Base-by-base conservation (phyloP, 2,113 vertebrate species). In the Bufo bufo region DNA sequence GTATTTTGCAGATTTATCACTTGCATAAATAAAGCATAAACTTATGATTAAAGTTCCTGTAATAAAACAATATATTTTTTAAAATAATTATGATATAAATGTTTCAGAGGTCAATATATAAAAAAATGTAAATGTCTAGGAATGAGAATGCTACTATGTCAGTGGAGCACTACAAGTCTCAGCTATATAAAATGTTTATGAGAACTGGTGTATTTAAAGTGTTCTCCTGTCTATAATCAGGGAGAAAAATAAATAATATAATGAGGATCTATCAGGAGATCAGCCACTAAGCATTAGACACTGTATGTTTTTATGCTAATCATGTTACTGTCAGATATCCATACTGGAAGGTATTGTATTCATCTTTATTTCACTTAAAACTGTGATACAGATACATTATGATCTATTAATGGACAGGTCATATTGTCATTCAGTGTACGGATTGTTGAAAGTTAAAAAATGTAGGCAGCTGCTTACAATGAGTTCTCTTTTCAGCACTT, bases 401-500 rank as follows among this genome's bases (percentile, higher is more conserved):
- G 20, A 49, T 49, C 77, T 56, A 52, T 75, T 14, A 74, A 54
- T 66, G n/a, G 49, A 54, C 49, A 81, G 89, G 0, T 69, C 58
- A 11, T 5, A 2, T 65, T 50, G 17, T 52, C 83, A 59, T 87
- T 89, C 87, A 52, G 82, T 8, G 8, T n/a, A 14, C 59, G 75
- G 77, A 12, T 0, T 45, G 2, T 52, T 43, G 49, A 4, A 9
- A 20, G 54, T 74, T 77, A 83, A 77, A 89, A 47, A 16, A 0
- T 19, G 49, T n/a, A 82, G 71, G 66, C 84, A 74, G 89, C 90
- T 90, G 90, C 63, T 88, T 8, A 85, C 43, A 17, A 23, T 54
- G 52, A 89, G 77, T 78, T 90, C 91, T 78, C 89, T 66, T 91
- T 71, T 91, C 89, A 84, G 83, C 0, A 0, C 77, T 91, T 91